A percentile compares a stretch with the other conserved stretches of the same genome.
These are phyloP conservation scores for Danionella cerebrum DNA, from an alignment of 2,113 vertebrate species.

Conservation along the genomic window DNA sequence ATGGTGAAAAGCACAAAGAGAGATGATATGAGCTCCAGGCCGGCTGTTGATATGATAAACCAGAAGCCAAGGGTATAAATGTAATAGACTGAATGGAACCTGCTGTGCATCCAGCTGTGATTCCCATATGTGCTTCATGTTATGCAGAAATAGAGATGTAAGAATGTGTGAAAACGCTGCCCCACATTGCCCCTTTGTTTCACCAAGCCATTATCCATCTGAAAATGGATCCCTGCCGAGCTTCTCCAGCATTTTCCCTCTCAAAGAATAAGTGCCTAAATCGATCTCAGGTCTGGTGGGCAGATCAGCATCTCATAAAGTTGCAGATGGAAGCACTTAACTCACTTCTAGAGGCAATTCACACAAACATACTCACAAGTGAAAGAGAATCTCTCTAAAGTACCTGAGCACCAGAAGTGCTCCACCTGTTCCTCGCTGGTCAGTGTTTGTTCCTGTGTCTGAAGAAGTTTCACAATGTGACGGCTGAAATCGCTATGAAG, in stretches of 20 bases:
- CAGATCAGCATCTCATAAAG: conserved; percentile 44
- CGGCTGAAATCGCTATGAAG: not conserved
- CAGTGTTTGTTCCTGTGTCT: conserved; percentile 39
- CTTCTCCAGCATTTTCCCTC: conserved; percentile 59
- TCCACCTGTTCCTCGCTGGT: conserved; percentile 61
- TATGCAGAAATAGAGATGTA: conserved; percentile 58
- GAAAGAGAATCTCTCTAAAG: conserved; percentile 36
- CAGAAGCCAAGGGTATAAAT: not conserved
- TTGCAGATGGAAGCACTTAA: conserved; percentile 71
- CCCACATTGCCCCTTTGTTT: conserved; percentile 55
- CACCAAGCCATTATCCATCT: conserved; percentile 64
- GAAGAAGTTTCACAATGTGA: not conserved
- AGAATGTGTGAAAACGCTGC: conserved; percentile 64
- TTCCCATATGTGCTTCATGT: conserved; percentile 40
- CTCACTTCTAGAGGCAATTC: conserved; percentile 69
- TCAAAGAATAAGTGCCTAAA: conserved; percentile 65
- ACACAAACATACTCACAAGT: conserved; percentile 56
- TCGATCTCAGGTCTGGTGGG: conserved; percentile 64
- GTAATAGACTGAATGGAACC: conserved; percentile 26
- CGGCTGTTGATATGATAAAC: not conserved
- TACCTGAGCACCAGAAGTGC: conserved; percentile 51
- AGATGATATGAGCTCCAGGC: not conserved
- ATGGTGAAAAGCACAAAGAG: not conserved
- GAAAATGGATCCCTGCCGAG: conserved; percentile 63
- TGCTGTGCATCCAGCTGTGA: conserved; percentile 13